Evolutionary conservation across 2,797 vertebrate genomes (phyloP), one percentile per base, ranked within the genome.

Genomic region (Xerus rutilus): DNA sequence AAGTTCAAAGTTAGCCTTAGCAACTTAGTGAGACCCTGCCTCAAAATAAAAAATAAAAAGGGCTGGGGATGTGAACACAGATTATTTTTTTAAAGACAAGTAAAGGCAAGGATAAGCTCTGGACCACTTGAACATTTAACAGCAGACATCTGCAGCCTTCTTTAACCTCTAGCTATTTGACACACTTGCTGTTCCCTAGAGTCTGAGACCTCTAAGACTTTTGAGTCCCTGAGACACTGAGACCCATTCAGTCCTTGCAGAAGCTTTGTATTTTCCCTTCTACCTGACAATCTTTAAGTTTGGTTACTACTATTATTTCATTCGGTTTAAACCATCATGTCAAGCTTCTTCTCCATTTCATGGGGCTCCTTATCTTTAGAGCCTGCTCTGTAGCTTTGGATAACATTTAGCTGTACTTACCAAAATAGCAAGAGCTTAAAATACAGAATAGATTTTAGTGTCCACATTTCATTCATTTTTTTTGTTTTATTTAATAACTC

Each of bases 41-140:
- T 59, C 57, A 59, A 59, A 59, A 59, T 59, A 23, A 59, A 59
- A 23, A 21, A 59, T 59, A 59, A 23, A 23, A 59, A 59, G 9
- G 21, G 57, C 17, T 57, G 18, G 17, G 54, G 54, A 20, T 57
- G 18, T 57, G 54, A 20, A 70, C 4, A 86, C 5, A 20, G 5
- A n/a, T 45, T 70, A 15, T 28, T 90, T 77, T 77, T 91, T 74
- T 7, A 54, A 92, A 92, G 39, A 92, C 45, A 79, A 84, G 30
- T 57, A 49, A 72, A 83, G 28, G 10, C 25, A 76, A 78, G 39
- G 79, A 49, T 32, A 54, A 86, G 49, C 9, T 87, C 23, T 47
- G 52, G 49, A 28, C 14, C 32, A 49, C 30, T 77, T 67, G 57
- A 18, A 72, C 18, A 39, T 64, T 69, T 39, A 17, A 15, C 32